Evolutionary conservation across 2,888 invertebrate genomes (phyloP).

Genomic region (Theretra japonica): DNA sequence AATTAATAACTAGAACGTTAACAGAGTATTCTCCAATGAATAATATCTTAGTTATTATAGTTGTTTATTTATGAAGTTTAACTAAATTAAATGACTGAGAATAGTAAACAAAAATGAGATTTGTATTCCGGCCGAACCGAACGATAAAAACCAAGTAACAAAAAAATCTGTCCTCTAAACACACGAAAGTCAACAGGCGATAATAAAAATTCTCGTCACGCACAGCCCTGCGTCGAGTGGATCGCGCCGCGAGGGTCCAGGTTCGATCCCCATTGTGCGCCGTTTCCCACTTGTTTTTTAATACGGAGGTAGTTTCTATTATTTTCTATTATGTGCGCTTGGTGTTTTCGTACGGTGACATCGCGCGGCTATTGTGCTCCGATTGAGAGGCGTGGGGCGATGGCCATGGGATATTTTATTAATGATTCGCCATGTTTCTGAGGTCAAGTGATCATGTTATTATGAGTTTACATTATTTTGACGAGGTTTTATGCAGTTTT

Average conservation of each 20-base stretch:
- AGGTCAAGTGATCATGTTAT: conserved; percentile 63
- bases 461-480: conserved; percentile 42
- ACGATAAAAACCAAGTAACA: neutral
- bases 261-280: conserved; percentile 76
- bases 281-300: conserved; percentile 80
- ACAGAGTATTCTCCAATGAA: too few relatives aligned
- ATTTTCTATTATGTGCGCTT: conserved; percentile 72
- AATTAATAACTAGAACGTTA: too few relatives aligned
- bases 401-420: conserved; percentile 45
- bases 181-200: conserved; percentile 51
- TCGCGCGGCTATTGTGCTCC: conserved; percentile 52
- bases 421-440: conserved; percentile 65
- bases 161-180: conserved; percentile 23
- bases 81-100: too few relatives aligned
- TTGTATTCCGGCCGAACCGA: too few relatives aligned
- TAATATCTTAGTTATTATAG: too few relatives aligned
- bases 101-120: too few relatives aligned
- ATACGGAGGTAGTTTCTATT: conserved; percentile 81
- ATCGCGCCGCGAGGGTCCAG: conserved; percentile 56
- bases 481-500: conserved; percentile 25
- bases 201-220: conserved; percentile 71
- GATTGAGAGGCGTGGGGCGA: conserved; percentile 41
- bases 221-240: conserved; percentile 73
- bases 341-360: conserved; percentile 79
- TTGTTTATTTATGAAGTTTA: too few relatives aligned